phyloP scores from a whole-genome alignment of 2,113 vertebrate species.

The Prietella phreatophila region DNA sequence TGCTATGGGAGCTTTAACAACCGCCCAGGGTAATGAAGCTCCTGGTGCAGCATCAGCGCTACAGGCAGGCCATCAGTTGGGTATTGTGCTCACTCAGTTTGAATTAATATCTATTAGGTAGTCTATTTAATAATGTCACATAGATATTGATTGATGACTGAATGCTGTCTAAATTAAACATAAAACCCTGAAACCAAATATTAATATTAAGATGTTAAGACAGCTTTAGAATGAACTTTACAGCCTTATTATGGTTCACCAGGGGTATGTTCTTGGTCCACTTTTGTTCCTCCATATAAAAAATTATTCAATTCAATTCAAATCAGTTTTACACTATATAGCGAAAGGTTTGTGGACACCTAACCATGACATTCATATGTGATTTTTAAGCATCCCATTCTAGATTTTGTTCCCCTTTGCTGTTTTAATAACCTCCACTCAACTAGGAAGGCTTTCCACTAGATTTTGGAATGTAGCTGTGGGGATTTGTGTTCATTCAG shows the following conservation, averaged over 20 bases:
- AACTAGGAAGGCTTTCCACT: too few relatives aligned
- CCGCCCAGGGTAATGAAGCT: neutral
- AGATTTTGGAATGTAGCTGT: neutral
- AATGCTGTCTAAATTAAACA: neutral
- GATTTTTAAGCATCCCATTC: neutral
- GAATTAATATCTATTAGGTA: neutral
- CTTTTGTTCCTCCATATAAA: neutral
- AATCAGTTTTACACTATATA: neutral
- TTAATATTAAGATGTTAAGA: neutral
- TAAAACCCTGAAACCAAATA: neutral
- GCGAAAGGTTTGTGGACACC: neutral
- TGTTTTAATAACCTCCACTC: neutral
- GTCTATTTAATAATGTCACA: neutral
- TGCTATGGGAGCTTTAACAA: neutral
- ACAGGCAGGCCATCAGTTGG: neutral
- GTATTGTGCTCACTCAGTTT: neutral
- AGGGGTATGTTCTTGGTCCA: neutral
- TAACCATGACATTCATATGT: neutral
- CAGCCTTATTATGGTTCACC: neutral
- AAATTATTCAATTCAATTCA: neutral
- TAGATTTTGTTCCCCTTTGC: neutral
- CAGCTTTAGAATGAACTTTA: neutral
- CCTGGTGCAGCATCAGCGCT: neutral
- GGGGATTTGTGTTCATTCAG: neutral
- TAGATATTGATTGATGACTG: neutral